Percentiles rank a stretch among this genome's conserved stretches.
Conservation (phyloP, 30 jellyfish, hydroid and myxozoan species). For the Aurelia coerulea region DNA sequence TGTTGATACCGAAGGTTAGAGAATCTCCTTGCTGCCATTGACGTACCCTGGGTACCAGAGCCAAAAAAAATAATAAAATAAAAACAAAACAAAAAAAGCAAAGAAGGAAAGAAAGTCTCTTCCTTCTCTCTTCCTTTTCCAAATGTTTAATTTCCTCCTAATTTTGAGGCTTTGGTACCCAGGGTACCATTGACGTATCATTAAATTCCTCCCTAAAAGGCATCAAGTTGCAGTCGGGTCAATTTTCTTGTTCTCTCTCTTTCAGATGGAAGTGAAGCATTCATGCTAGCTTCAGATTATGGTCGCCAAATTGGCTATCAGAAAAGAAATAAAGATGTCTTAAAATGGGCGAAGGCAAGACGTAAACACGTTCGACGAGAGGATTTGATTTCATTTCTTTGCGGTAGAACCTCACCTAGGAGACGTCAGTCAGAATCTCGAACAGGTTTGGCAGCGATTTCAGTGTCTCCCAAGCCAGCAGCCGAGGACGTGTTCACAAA, state of each 20-base stretch:
- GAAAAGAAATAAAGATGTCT: slow-evolving; percentile 79
- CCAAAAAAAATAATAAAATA: too few species aligned
- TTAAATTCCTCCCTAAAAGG: too few species aligned
- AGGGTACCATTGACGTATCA: too few species aligned
- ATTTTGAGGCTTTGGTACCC: too few species aligned
- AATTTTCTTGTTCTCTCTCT: not conserved
- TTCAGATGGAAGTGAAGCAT: slow-evolving; percentile 89
- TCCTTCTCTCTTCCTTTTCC: too few species aligned
- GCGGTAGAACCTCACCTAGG: slow-evolving; percentile 96
- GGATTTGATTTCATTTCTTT: slow-evolving; percentile 80
- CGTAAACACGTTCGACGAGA: slow-evolving; percentile 85
- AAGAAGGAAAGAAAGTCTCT: too few species aligned
- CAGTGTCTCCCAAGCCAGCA: slow-evolving; percentile 63
- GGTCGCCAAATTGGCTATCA: slow-evolving; percentile 86
- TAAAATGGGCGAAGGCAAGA: slow-evolving; percentile 88
- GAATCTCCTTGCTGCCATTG: too few species aligned
- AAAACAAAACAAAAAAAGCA: too few species aligned
- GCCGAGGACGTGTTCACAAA: slow-evolving; percentile 44
- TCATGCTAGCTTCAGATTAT: slow-evolving; percentile 81
- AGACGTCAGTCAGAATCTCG: slow-evolving; percentile 80
- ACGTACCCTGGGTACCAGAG: too few species aligned
- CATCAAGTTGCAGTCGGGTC: too few species aligned
- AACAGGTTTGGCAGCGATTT: slow-evolving; percentile 43
- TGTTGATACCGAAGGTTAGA: too few species aligned
- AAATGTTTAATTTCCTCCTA: too few species aligned